These are phyloP conservation scores for Haplochromis vanheusdeni DNA, from an alignment of 2,113 vertebrate species.

Conservation along the genomic window DNA sequence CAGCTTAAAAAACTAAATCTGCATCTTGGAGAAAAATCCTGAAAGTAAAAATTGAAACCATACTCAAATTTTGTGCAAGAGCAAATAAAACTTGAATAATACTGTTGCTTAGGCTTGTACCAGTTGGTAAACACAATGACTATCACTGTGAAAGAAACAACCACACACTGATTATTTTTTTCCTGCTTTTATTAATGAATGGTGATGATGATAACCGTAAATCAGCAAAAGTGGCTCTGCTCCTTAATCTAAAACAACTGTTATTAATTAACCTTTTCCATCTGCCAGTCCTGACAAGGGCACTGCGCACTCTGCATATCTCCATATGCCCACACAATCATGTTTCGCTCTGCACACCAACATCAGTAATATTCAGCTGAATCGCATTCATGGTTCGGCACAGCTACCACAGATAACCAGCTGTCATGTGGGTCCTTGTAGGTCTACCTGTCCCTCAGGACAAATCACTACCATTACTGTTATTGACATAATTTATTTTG, in stretches of 20 bases:
- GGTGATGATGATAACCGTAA: not conserved
- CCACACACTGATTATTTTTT: not conserved
- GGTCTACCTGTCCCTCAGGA: not conserved
- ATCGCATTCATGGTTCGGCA: not conserved
- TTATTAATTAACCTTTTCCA: not conserved
- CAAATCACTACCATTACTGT: not conserved
- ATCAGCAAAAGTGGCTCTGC: not conserved
- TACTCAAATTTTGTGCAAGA: not conserved
- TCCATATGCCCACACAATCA: not conserved
- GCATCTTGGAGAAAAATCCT: not conserved
- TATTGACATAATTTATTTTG: not conserved
- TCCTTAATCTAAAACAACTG: not conserved
- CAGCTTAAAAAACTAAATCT: not conserved
- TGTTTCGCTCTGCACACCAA: not conserved
- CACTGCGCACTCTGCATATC: not conserved
- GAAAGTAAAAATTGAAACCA: not conserved
- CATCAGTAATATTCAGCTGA: not conserved
- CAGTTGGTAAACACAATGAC: not conserved
- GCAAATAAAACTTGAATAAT: not conserved
- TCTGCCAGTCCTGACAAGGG: not conserved
- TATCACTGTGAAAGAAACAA: not conserved
- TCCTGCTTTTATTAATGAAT: not conserved
- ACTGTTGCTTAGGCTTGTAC: not conserved
- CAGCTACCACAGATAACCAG: not conserved
- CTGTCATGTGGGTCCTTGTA: not conserved